These are phyloP conservation scores for Papio anubis DNA, from an alignment of 2,113 vertebrate species.

Conservation along the genomic window DNA sequence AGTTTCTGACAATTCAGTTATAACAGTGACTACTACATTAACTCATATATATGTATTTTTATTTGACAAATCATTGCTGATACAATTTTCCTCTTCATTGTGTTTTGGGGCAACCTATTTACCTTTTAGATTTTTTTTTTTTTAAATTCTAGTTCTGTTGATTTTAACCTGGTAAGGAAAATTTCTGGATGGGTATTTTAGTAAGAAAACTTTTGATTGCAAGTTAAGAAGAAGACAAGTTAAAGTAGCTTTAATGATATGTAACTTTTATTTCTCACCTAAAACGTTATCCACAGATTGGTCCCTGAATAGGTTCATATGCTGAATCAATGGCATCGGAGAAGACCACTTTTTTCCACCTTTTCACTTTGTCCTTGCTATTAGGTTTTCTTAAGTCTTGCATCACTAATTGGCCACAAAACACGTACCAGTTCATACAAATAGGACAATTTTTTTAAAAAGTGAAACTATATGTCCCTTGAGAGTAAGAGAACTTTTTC, in stretches of 20 bases:
- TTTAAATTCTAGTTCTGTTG: background rate
- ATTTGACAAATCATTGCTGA: background rate
- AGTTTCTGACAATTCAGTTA: background rate
- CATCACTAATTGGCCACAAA: background rate
- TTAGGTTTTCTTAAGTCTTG: background rate
- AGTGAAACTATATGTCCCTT: background rate
- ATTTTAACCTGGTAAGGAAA: background rate
- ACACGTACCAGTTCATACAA: background rate
- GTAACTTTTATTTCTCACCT: background rate
- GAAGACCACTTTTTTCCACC: background rate
- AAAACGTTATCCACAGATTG: background rate
- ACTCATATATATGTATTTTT: background rate
- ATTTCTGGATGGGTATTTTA: background rate
- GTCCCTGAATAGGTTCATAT: background rate
- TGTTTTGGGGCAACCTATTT: background rate
- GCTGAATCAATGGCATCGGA: background rate
- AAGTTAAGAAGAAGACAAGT: background rate
- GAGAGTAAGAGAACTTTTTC: background rate
- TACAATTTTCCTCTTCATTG: background rate
- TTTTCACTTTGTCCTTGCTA: background rate
- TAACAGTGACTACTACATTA: background rate
- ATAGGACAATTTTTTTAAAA: background rate
- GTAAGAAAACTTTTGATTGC: background rate
- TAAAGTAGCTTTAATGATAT: background rate
- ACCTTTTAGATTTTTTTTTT: background rate